A percentile compares a stretch with the other conserved stretches of the same genome.
Conservation (phyloP, 2,113 vertebrate genomes). For the Plestiodon gilberti region DNA sequence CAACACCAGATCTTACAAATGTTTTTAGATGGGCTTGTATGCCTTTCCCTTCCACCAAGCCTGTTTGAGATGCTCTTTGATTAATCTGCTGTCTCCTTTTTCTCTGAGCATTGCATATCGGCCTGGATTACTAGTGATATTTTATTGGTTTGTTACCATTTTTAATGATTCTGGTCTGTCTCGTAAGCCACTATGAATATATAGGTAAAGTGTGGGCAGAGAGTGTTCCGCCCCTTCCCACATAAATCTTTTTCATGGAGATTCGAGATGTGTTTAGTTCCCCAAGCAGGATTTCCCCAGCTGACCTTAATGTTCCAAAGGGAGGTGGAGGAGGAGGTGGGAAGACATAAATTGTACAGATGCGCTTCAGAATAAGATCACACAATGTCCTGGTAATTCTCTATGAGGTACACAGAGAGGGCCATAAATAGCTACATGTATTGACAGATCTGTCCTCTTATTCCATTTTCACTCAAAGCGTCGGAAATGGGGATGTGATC, state of each 20-base stretch:
- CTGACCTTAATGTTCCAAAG: not conserved
- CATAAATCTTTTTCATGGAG: not conserved
- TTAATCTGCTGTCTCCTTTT: too few species aligned
- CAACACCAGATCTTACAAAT: too few species aligned
- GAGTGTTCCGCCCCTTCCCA: not conserved
- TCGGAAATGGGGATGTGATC: not conserved
- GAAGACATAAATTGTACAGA: not conserved
- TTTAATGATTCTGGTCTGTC: too few species aligned
- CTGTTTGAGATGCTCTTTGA: too few species aligned
- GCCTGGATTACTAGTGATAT: too few species aligned
- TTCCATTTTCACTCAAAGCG: not conserved
- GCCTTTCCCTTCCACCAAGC: too few species aligned
- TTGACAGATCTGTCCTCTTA: not conserved
- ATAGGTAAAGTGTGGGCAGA: too few species aligned
- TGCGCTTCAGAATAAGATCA: not conserved
- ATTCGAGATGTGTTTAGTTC: not conserved
- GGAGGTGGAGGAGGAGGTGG: not conserved
- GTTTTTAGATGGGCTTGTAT: too few species aligned
- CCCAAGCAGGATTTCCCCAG: not conserved
- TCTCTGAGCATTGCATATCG: too few species aligned
- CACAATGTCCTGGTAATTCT: not conserved
- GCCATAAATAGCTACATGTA: conserved; percentile 5
- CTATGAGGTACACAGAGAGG: not conserved
- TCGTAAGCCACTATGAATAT: too few species aligned
- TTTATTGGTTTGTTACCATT: too few species aligned